Evolutionary conservation across 2,888 invertebrate genomes (phyloP).

Genomic region (Aleiodes leptofemur): DNA sequence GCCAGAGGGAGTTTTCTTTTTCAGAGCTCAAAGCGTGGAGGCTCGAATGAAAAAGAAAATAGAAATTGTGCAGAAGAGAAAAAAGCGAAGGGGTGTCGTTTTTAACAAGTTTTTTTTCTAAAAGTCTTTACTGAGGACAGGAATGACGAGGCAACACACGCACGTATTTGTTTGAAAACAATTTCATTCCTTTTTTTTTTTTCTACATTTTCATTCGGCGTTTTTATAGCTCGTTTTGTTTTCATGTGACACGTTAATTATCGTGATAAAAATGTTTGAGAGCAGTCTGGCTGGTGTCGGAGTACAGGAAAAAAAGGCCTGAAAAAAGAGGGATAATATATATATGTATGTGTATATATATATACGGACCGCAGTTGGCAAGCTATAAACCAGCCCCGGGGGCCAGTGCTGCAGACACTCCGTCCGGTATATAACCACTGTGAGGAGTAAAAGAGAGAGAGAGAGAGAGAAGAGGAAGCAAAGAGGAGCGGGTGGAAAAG

Average conservation of each 20-base stretch:
- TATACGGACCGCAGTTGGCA: conserved; percentile 20
- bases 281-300: conserved; percentile 31
- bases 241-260: conserved; percentile 24
- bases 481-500: no score
- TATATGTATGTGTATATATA: no score
- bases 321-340: neutral
- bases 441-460: conserved; percentile 9
- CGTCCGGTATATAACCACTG: conserved; percentile 19
- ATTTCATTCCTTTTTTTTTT: neutral
- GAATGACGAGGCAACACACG: no score
- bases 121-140: no score
- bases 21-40: no score
- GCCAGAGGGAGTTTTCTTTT: no score
- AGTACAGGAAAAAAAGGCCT: neutral
- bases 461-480: neutral
- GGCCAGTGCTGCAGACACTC: conserved; percentile 30
- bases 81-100: no score
- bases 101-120: no score
- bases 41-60: no score
- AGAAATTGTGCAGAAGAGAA: no score
- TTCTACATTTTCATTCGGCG: neutral
- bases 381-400: conserved; percentile 31
- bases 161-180: neutral
- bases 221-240: neutral
- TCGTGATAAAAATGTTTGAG: conserved; percentile 26